Base-by-base conservation (phyloP, 2,797 vertebrate species). In the Chaetophractus vellerosus region DNA sequence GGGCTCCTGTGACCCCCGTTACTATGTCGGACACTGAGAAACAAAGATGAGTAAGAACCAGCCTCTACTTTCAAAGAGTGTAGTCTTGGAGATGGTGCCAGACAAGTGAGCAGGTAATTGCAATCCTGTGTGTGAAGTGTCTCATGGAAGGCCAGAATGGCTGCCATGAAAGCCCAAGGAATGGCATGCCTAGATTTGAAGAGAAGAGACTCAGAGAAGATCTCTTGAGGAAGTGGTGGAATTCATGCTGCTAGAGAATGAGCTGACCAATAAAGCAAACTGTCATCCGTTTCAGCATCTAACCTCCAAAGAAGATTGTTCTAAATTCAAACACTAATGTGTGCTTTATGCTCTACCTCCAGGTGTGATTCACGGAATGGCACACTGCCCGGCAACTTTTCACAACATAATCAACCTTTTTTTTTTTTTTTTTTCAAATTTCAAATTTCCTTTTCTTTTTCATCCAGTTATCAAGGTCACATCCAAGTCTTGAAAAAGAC, bases 401-500 rank as follows among this genome's bases (percentile, higher is more conserved):
- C 74, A 93, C 69, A 72, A 55, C 33, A 45, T 28, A 72, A 61
- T 76, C 52, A 78, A n/a, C 21, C 75, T 76, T 52, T 52, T 9
- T 7, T 12, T 52, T 52, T 9, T 7, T 12, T 5, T 18, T 69
- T 84, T 76, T 28, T 88, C 72, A 38, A 38, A 38, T 38, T 38
- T 38, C 38, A 38, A 38, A 38, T 38, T 38, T 38, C 38, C 38
- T 89, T 31, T 24, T 55, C 10, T 74, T 79, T 83, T 81, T 69
- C 36, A 79, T 57, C 15, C 45, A 45, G 26, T 52, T 66, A 79
- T 10, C 57, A 87, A 92, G 23, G 11, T 90, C 74, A 84, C 31
- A 79, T 33, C 69, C 61, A 92, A 85, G 26, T 72, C 61, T 89
- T 92, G 38, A 79, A 80, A 82, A 86, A 88, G 36, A 80, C 18